Conservation (phyloP, 2,888 invertebrate genomes). For the Stenurella melanura region DNA sequence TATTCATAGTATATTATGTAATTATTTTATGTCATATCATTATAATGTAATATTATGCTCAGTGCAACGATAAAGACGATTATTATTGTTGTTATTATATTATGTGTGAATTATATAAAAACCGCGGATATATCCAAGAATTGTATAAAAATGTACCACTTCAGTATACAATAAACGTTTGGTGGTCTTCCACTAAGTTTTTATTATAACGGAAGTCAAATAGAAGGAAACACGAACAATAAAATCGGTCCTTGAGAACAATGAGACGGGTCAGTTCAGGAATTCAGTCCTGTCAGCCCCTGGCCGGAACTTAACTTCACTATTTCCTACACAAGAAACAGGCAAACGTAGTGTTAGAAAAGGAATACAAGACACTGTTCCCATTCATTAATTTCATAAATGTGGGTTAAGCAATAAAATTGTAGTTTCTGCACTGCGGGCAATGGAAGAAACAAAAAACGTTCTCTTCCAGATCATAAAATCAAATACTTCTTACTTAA, state of each 20-base stretch:
- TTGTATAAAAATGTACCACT: neutral
- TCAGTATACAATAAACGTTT: neutral
- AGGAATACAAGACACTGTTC: neutral
- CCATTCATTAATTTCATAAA: slow-evolving; percentile 26
- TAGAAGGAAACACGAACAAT: slow-evolving; percentile 49
- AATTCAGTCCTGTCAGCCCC: slow-evolving; percentile 58
- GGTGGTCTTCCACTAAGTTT: neutral
- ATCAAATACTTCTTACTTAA: neutral
- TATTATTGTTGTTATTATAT: too few relatives aligned
- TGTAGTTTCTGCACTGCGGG: neutral
- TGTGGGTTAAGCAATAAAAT: slow-evolving; percentile 21
- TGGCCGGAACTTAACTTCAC: slow-evolving; percentile 58
- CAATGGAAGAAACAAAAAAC: neutral
- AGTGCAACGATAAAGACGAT: too few relatives aligned
- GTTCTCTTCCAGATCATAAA: neutral
- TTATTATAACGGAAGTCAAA: slow-evolving; percentile 56
- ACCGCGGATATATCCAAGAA: too few relatives aligned
- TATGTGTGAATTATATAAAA: too few relatives aligned
- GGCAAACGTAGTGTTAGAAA: slow-evolving; percentile 2
- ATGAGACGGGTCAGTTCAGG: slow-evolving; percentile 60
- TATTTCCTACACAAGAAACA: slow-evolving; percentile 23
- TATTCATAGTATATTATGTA: too few relatives aligned
- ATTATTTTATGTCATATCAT: too few relatives aligned
- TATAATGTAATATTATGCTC: too few relatives aligned
- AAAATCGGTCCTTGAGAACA: slow-evolving; percentile 56